phyloP scores from a whole-genome alignment of 1,140 invertebrate species.

The Cryptotermes secundus region DNA sequence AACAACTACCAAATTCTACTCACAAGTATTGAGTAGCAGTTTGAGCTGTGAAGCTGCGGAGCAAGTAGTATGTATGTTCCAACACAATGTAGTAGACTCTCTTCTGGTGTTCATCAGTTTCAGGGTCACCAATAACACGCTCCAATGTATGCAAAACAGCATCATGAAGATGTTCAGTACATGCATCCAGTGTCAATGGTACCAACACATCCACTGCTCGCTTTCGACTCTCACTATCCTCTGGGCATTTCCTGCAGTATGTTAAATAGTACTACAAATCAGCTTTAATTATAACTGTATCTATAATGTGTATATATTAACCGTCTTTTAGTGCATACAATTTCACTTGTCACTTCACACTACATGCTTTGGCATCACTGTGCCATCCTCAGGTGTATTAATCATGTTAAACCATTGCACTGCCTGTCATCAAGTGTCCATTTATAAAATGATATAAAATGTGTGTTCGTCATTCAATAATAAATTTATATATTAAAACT shows the following conservation, averaged over 20 bases:
- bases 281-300: neutral
- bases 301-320: too few species aligned
- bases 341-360: too few species aligned
- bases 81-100: conserved; percentile 65
- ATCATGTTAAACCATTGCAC: too few species aligned
- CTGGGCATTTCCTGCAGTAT: conserved; percentile 50
- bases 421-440: too few species aligned
- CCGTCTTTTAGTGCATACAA: too few species aligned
- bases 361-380: too few species aligned
- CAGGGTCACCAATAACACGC: conserved; percentile 64
- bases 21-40: conserved; percentile 12
- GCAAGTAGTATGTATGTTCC: conserved; percentile 66
- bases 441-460: too few species aligned
- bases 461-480: too few species aligned
- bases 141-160: conserved; percentile 54
- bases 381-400: too few species aligned
- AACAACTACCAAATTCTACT: neutral
- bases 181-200: conserved; percentile 70
- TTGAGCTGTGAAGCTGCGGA: conserved; percentile 41
- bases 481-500: too few species aligned
- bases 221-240: conserved; percentile 49
- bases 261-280: neutral
- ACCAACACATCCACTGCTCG: conserved; percentile 63
- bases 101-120: conserved; percentile 61
- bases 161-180: conserved; percentile 70